A percentile compares a stretch with the other conserved stretches of the same genome.
These are phyloP conservation scores for Hypomecis punctinalis DNA, from an alignment of 2,888 invertebrate genomes.

Conservation along the genomic window DNA sequence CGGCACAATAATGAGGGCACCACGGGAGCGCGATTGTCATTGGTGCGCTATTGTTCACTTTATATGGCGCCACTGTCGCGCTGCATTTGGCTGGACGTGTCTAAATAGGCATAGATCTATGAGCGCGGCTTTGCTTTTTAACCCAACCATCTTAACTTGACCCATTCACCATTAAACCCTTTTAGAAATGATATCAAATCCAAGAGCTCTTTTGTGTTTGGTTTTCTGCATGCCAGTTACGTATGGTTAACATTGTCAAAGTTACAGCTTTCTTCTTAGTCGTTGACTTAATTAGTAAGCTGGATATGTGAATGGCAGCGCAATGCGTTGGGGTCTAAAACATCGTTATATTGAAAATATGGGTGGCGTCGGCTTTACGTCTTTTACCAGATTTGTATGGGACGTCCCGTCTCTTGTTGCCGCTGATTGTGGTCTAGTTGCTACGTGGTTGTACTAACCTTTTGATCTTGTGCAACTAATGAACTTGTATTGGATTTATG, in stretches of 20 bases:
- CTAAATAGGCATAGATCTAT: constrained; percentile 83
- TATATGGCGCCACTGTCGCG: constrained; percentile 78
- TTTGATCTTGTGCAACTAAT: constrained; percentile 32
- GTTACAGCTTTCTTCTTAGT: constrained; percentile 81
- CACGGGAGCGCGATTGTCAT: constrained; percentile 73
- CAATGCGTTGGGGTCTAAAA: constrained; percentile 77
- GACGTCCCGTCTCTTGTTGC: constrained; percentile 55
- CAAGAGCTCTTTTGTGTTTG: constrained; percentile 55
- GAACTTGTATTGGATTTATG: constrained; percentile 12
- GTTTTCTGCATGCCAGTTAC: constrained; percentile 67
- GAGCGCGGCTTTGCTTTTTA: constrained; percentile 75
- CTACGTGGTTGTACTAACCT: constrained; percentile 21
- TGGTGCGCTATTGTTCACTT: constrained; percentile 81
- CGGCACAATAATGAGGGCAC: constrained; percentile 75
- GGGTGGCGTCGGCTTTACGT: constrained; percentile 65
- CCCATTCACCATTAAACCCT: constrained; percentile 32
- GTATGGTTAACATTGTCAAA: constrained; percentile 84
- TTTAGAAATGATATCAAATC: constrained; percentile 19
- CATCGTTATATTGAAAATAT: constrained; percentile 82
- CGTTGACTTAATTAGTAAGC: constrained; percentile 83
- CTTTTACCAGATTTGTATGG: constrained; percentile 56
- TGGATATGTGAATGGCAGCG: constrained; percentile 84
- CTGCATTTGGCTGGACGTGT: constrained; percentile 72
- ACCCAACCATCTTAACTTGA: constrained; percentile 55
- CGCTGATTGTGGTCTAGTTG: constrained; percentile 47